Percentiles rank a stretch among this genome's conserved stretches.
phyloP scores from a whole-genome alignment of 2,888 invertebrate species.

The Drosophila parthenogenetica region DNA sequence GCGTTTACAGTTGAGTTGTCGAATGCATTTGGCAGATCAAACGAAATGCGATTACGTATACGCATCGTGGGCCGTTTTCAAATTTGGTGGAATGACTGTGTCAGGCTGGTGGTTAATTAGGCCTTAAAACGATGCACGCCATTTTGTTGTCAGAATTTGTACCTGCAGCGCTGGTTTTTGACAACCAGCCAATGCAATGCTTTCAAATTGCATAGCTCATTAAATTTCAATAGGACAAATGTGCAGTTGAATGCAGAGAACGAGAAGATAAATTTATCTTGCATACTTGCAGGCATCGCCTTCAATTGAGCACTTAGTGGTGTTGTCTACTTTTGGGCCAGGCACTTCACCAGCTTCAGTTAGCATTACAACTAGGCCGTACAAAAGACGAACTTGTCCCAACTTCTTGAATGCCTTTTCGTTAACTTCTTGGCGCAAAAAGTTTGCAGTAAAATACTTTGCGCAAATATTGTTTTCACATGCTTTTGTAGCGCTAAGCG shows the following conservation, averaged over 20 bases:
- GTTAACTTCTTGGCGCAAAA: constrained; percentile 77
- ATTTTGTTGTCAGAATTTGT: constrained; percentile 61
- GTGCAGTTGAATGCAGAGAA: constrained; percentile 13
- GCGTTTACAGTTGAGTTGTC: constrained; percentile 46
- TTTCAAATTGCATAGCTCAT: constrained; percentile 66
- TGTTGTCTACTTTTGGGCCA: constrained; percentile 63
- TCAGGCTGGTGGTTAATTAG: constrained; percentile 61
- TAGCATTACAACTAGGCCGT: constrained; percentile 5
- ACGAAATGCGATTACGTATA: constrained; percentile 64
- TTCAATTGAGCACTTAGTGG: constrained; percentile 9
- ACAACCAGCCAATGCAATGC: constrained; percentile 65
- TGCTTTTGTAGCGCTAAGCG: constrained; percentile 77
- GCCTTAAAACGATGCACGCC: constrained; percentile 58
- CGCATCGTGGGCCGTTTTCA: constrained; percentile 25
- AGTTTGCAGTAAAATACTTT: constrained; percentile 75
- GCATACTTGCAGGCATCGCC: constrained; percentile 52
- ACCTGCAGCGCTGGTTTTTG: constrained; percentile 54
- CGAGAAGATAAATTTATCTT: constrained; percentile 31
- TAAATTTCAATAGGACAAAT: constrained; percentile 55
- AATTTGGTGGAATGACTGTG: constrained; percentile 19
- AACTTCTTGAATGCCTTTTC: constrained; percentile 76
- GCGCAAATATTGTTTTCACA: constrained; percentile 77
- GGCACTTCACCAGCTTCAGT: constrained; percentile 19
- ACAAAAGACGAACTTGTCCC: constrained; percentile 64
- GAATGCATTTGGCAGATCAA: constrained; percentile 60